Percentiles rank a stretch among this genome's conserved stretches.
phyloP scores from a whole-genome alignment of 2,113 vertebrate genomes.

The Probosciger aterrimus region DNA sequence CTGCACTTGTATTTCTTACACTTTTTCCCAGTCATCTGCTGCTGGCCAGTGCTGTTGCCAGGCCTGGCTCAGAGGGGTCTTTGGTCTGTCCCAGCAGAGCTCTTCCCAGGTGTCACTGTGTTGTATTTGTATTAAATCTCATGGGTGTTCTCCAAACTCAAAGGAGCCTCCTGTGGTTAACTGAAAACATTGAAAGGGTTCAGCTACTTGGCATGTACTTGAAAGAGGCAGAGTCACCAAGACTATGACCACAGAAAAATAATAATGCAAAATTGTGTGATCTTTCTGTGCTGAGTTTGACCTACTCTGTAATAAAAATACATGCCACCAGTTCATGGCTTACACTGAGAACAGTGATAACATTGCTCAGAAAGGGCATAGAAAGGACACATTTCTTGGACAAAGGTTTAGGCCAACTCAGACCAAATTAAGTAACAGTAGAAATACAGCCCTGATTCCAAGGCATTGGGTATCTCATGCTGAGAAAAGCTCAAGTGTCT shows the following conservation, averaged over 20 bases:
- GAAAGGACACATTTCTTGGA: not conserved
- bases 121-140: not conserved
- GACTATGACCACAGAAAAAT: not conserved
- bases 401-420: not conserved
- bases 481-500: conserved; percentile 28
- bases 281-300: not conserved
- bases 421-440: conserved; percentile 24
- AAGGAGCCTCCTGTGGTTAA: not conserved
- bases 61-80: not conserved
- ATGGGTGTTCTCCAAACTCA: not conserved
- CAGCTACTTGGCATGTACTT: not conserved
- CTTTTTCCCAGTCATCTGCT: not conserved
- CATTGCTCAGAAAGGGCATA: not conserved
- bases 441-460: conserved; percentile 12
- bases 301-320: not conserved
- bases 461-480: not conserved
- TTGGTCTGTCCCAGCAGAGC: not conserved
- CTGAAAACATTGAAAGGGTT: not conserved
- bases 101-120: not conserved
- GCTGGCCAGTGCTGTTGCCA: not conserved
- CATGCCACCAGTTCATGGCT: not conserved
- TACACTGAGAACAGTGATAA: not conserved
- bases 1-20: not conserved
- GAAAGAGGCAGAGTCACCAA: not conserved
- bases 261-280: not conserved